Evolutionary conservation across 2,888 invertebrate genomes (phyloP), one percentile per base, ranked within the genome.

Genomic region (Alcis repandata): DNA sequence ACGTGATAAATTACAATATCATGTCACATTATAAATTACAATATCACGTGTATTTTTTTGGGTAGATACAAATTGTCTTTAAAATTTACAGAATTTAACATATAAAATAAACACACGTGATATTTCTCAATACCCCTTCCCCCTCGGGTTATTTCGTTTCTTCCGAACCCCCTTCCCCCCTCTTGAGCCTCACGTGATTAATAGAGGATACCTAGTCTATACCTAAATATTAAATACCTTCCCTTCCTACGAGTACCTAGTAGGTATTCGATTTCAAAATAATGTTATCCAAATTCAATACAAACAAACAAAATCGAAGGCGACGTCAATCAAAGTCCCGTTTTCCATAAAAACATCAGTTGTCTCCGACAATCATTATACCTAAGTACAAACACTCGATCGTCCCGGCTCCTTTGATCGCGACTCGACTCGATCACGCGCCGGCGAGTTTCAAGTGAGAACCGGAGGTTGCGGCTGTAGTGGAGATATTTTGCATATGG

Each of bases 331-430:
- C 60, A 53, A 27, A 36, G 9, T 38, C 38, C 53, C 36, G 17
- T 13, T 53, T 46, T 32, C 43, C 38, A 41, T 19, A 41, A 22
- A 45, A 20, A 56, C 56, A 49, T 36, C 27, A 57, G n/a, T 41
- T 53, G 58, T 63, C 58, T 53, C 52, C 63, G 57, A 38, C 27
- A 40, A 54, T 38, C 19, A 19, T 41, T 49, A 38, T 27, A 27
- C 27, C 27, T 48, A 15, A 36, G 27, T 15, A 36, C 41, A 22
- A 33, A 33, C 63, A 45, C 63, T 63, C 63, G 63, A 63, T 52
- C 51, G 43, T 6, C 36, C 20, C 45, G 46, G 22, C 19, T 13
- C 46, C 52, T 63, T 63, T 63, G 63, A 63, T 58, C 58, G 15
- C 52, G 20, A 15, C 27, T 2, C 27, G 6, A 6, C 41, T 49